Conservation (phyloP, 2,113 vertebrate genomes). For the Dasyurus viverrinus region DNA sequence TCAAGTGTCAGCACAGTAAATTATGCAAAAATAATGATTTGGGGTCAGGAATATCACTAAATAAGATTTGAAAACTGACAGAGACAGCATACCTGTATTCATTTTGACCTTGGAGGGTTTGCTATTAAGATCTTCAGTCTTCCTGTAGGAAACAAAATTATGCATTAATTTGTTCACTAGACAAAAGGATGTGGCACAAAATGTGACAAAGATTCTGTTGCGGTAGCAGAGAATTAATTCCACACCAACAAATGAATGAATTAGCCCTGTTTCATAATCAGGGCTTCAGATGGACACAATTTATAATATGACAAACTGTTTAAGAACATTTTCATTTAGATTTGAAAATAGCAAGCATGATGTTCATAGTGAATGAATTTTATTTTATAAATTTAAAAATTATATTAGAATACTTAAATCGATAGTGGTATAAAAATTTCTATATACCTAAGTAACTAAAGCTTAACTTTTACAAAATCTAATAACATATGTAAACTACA, state of each 20-base stretch:
- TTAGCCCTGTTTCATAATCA: conserved; percentile 71
- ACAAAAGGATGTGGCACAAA: conserved; percentile 58
- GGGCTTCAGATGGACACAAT: conserved; percentile 64
- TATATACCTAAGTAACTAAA: not conserved
- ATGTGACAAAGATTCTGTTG: conserved; percentile 59
- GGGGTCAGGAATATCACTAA: conserved; percentile 36
- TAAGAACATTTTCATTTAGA: conserved; percentile 31
- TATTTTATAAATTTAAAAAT: conserved; percentile 36
- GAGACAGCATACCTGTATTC: conserved; percentile 88
- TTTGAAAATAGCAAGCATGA: conserved; percentile 4
- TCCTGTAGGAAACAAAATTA: conserved; percentile 81
- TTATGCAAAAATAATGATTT: conserved; percentile 45
- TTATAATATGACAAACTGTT: conserved; percentile 40
- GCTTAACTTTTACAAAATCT: not conserved
- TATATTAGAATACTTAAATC: conserved; percentile 28
- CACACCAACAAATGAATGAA: conserved; percentile 45
- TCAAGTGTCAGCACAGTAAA: not conserved
- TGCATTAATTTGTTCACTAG: conserved; percentile 80
- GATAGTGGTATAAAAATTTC: not conserved
- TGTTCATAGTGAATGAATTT: conserved; percentile 1
- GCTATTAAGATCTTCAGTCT: conserved; percentile 85
- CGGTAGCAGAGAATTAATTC: conserved; percentile 58
- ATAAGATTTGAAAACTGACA: conserved; percentile 60
- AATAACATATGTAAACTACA: not conserved
- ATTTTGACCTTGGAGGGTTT: conserved; percentile 85